A percentile compares a stretch with the other conserved stretches of the same genome.
phyloP scores from a whole-genome alignment of 2,113 vertebrate genomes.

The Promerops cafer region DNA sequence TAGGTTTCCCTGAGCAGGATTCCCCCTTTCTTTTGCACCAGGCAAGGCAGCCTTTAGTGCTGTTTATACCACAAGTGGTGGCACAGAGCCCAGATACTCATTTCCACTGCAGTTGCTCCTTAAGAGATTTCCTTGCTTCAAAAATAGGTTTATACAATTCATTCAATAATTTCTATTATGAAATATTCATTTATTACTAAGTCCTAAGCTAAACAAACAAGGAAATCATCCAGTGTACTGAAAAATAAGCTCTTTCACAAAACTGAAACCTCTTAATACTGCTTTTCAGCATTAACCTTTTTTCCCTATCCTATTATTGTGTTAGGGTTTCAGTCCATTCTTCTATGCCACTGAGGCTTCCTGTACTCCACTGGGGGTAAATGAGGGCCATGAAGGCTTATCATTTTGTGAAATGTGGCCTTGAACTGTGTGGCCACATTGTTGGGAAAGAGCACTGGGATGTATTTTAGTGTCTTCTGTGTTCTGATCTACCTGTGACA shows the following conservation, averaged over 20 bases:
- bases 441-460: background rate
- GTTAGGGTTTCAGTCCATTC: background rate
- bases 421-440: background rate
- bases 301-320: background rate
- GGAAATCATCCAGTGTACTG: background rate
- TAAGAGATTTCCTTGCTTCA: background rate
- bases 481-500: background rate
- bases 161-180: background rate
- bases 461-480: background rate
- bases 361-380: background rate
- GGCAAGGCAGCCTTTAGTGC: background rate
- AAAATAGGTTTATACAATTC: background rate
- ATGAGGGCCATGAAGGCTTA: background rate
- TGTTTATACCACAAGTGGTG: background rate
- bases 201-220: background rate
- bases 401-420: background rate
- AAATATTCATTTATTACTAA: background rate
- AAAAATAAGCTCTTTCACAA: background rate
- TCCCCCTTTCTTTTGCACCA: background rate
- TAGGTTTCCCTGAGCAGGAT: background rate
- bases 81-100: background rate
- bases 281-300: background rate
- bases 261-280: background rate
- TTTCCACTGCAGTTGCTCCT: background rate
- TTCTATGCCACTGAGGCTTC: background rate